Evolutionary conservation across 2,797 vertebrate genomes (phyloP).

Genomic region (Molothrus aeneus): DNA sequence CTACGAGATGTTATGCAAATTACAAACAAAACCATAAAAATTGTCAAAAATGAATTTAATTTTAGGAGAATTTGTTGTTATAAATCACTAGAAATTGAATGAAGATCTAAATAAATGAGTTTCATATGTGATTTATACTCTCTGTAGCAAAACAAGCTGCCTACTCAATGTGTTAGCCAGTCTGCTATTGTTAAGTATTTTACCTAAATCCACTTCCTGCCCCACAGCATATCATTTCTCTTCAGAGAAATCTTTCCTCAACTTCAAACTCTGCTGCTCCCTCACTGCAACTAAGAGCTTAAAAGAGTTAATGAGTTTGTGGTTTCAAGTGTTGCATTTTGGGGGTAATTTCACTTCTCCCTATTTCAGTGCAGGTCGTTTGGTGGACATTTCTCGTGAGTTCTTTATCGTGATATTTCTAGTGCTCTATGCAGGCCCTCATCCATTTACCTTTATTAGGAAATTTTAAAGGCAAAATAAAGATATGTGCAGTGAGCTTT

Average conservation of each 20-base stretch:
- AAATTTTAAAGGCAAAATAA: background rate
- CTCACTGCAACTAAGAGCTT: background rate
- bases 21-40: background rate
- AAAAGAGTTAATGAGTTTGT: background rate
- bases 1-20: background rate
- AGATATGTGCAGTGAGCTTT: background rate
- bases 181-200: background rate
- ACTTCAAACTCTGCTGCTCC: background rate
- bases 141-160: background rate
- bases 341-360: background rate
- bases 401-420: background rate
- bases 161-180: background rate
- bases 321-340: background rate
- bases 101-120: background rate
- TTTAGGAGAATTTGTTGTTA: background rate
- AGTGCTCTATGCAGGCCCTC: background rate
- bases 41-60: accelerated
- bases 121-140: background rate
- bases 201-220: background rate
- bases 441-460: background rate
- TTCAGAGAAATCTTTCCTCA: background rate
- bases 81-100: background rate
- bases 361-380: background rate
- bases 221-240: background rate
- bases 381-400: background rate